These are phyloP conservation scores for Toxostoma redivivum DNA, from an alignment of 2,113 vertebrate genomes.

Conservation along the genomic window DNA sequence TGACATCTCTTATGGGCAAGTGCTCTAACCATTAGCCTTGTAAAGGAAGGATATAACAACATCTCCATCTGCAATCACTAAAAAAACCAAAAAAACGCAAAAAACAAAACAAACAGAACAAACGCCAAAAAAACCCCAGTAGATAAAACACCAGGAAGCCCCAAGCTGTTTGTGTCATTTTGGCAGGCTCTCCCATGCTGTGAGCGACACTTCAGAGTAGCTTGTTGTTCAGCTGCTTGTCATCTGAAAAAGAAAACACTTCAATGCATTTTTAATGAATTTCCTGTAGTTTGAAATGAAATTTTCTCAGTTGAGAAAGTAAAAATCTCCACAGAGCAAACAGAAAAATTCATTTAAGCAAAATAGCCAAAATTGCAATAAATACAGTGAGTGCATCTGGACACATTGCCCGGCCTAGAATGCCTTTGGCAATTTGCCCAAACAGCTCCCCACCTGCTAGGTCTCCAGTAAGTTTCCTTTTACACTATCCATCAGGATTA, in stretches of 20 bases:
- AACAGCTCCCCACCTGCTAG: neutral
- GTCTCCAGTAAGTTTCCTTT: neutral
- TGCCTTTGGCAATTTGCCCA: neutral
- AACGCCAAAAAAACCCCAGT: neutral
- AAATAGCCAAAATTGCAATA: neutral
- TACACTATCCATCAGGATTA: neutral
- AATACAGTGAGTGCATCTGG: neutral
- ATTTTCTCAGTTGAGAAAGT: neutral
- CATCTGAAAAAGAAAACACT: conserved; percentile 34
- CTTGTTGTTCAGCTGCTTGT: conserved; percentile 12
- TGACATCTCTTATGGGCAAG: neutral
- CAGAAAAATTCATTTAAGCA: neutral
- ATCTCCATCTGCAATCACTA: neutral
- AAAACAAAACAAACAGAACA: neutral
- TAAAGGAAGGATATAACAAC: neutral
- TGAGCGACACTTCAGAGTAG: neutral
- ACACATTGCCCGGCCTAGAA: neutral
- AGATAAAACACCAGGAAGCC: neutral
- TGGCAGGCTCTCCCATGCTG: neutral
- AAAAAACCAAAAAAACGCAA: neutral
- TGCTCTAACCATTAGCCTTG: neutral
- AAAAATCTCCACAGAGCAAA: neutral
- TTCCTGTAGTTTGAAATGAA: neutral
- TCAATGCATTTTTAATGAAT: conserved; percentile 14
- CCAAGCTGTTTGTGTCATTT: accelerated